A percentile compares a stretch with the other conserved stretches of the same genome.
These are phyloP conservation scores for Cariama cristata DNA, from an alignment of 2,113 vertebrate species.

Conservation along the genomic window DNA sequence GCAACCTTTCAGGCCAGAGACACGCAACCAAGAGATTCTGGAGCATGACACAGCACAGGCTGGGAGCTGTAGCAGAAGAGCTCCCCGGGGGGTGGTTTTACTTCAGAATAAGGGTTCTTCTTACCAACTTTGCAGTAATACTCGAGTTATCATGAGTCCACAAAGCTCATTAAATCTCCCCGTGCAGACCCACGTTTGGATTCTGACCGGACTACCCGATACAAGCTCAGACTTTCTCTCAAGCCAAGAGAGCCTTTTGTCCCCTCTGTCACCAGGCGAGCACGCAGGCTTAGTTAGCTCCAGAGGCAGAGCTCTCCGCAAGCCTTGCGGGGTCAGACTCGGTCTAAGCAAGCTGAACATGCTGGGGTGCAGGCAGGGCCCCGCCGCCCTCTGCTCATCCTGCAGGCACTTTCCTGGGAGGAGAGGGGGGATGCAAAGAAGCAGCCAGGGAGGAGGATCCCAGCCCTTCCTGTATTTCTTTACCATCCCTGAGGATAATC, in stretches of 20 bases:
- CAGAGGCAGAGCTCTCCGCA: not conserved
- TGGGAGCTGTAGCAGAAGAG: not conserved
- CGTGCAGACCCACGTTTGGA: not conserved
- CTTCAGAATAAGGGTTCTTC: not conserved
- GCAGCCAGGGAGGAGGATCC: rapidly evolving
- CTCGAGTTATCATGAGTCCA: not conserved
- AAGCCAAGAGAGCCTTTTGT: not conserved
- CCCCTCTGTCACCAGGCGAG: not conserved
- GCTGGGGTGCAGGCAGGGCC: not conserved
- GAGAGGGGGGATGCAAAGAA: not conserved
- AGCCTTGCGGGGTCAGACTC: not conserved
- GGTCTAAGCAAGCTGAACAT: too few species aligned
- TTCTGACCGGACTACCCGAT: rapidly evolving
- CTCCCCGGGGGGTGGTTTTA: not conserved
- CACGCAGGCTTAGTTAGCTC: too few species aligned
- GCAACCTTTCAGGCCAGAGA: not conserved
- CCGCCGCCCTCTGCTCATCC: not conserved
- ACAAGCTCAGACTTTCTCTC: rapidly evolving
- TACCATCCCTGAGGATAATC: not conserved
- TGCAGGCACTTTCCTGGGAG: not conserved
- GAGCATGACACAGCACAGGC: not conserved
- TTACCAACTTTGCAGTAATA: not conserved
- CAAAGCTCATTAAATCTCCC: not conserved
- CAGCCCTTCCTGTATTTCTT: rapidly evolving
- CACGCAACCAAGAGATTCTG: too few species aligned